phyloP scores from a whole-genome alignment of 2,888 invertebrate species.

The Microplitis deprimator region DNA sequence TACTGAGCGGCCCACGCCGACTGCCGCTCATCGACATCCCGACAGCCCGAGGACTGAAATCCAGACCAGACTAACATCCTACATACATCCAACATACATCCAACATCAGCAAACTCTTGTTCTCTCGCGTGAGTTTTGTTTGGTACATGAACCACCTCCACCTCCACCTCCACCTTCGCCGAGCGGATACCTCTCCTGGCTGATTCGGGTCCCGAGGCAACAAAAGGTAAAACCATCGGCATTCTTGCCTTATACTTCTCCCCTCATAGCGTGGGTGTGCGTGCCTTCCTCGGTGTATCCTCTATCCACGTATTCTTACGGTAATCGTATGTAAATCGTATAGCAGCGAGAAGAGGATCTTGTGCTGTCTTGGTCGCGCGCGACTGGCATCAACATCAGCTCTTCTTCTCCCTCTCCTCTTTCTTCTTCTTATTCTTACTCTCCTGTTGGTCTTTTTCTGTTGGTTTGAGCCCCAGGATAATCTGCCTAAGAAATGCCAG shows the following conservation, averaged over 20 bases:
- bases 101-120: conserved; percentile 10
- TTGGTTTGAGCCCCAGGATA: conserved; percentile 28
- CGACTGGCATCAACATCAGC: conserved; percentile 18
- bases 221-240: conserved; percentile 22
- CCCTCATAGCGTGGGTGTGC: conserved; percentile 66
- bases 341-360: conserved; percentile 56
- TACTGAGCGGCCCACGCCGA: conserved; percentile 70
- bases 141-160: not conserved
- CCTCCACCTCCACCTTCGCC: not conserved
- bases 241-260: conserved; percentile 25
- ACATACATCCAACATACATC: not conserved
- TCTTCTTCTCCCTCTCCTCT: not conserved
- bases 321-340: conserved; percentile 71
- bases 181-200: not conserved
- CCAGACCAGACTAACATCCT: conserved; percentile 51
- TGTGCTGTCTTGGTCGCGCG: conserved; percentile 56
- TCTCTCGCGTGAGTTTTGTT: conserved; percentile 34
- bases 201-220: conserved; percentile 15
- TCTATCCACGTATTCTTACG: conserved; percentile 55
- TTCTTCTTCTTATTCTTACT: not conserved
- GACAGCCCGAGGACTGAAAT: conserved; percentile 64
- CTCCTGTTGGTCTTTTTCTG: conserved; percentile 4
- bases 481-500: conserved; percentile 43
- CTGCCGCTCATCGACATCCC: conserved; percentile 67
- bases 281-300: conserved; percentile 56